Conservation (phyloP, 2,888 invertebrate species). For the Spilosoma lubricipeda region DNA sequence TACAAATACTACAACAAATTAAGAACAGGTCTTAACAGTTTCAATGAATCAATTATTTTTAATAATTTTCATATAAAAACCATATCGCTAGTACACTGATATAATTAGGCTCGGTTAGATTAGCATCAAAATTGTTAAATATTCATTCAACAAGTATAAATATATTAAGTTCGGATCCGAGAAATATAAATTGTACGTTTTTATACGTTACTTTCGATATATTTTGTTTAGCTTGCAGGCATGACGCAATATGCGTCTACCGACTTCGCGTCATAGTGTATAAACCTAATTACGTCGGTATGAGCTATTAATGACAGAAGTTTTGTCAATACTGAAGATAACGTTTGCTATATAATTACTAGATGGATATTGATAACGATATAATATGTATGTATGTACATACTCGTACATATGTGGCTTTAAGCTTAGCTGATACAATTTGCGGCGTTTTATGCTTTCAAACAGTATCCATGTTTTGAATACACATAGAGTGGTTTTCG, state of each 20-base stretch:
- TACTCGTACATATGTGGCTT: background rate
- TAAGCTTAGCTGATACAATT: slow-evolving; percentile 15
- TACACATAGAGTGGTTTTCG: slow-evolving; percentile 11
- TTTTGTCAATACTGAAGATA: slow-evolving; percentile 32
- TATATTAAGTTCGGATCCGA: background rate
- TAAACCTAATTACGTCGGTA: slow-evolving; percentile 10
- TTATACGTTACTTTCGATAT: background rate
- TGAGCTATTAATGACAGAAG: slow-evolving; percentile 27
- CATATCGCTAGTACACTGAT: background rate
- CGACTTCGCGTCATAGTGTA: background rate
- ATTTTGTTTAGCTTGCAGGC: background rate
- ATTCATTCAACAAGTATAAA: background rate
- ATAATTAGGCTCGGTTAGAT: background rate
- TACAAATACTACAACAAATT: background rate
- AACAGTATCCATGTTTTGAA: slow-evolving; percentile 22
- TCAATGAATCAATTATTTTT: background rate
- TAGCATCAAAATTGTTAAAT: background rate
- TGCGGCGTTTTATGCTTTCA: slow-evolving; percentile 8
- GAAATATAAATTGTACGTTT: background rate
- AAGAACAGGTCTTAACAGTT: background rate
- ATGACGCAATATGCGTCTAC: background rate
- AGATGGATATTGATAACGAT: slow-evolving; percentile 29
- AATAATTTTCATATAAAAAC: background rate
- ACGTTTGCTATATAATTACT: slow-evolving; percentile 22
- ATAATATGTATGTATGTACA: no score